These are phyloP conservation scores for Brachypteracias leptosomus DNA, from an alignment of 2,113 vertebrate species.

Conservation along the genomic window DNA sequence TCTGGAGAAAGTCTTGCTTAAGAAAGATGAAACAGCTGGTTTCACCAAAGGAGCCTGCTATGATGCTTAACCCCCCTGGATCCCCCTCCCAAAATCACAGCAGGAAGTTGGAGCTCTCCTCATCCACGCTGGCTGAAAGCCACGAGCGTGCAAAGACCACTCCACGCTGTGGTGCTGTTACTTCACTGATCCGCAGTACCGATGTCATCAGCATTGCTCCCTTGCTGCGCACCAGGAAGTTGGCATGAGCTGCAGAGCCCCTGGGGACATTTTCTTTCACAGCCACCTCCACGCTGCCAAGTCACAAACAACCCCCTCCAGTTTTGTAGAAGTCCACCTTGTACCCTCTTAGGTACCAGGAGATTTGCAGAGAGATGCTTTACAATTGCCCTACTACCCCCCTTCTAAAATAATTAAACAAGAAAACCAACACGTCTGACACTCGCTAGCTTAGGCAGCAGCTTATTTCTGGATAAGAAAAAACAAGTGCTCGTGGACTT, in stretches of 20 bases:
- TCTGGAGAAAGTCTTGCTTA: background rate
- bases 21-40: background rate
- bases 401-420: background rate
- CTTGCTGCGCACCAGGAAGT: background rate
- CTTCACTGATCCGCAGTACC: rapidly evolving
- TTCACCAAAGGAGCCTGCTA: background rate
- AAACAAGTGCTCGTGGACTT: background rate
- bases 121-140: background rate
- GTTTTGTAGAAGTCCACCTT: background rate
- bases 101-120: background rate
- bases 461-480: background rate
- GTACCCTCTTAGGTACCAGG: background rate
- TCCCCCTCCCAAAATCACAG: background rate
- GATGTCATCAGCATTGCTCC: rapidly evolving
- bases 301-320: background rate
- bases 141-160: background rate
- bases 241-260: background rate
- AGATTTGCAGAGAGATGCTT: background rate
- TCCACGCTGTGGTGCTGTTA: rapidly evolving
- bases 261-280: background rate
- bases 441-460: background rate
- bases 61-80: background rate
- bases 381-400: rapidly evolving
- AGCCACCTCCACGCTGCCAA: background rate
- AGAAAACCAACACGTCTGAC: background rate